A percentile compares a stretch with the other conserved stretches of the same genome.
Evolutionary conservation across 2,888 invertebrate species (phyloP).

Genomic region (Antheraea assamensis): DNA sequence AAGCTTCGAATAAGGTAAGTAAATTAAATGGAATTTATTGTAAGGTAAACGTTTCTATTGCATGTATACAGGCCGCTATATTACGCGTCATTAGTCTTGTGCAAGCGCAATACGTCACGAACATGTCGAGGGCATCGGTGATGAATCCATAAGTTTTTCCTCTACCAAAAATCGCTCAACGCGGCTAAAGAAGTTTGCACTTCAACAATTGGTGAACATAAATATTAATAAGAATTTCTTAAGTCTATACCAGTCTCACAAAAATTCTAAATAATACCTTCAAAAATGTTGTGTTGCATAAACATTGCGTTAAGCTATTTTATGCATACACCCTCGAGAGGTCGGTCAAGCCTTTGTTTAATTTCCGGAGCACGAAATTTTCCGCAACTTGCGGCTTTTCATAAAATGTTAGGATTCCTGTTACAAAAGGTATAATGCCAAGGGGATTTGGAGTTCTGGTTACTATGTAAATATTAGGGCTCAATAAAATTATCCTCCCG

Average conservation of each 20-base stretch:
- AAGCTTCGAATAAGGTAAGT: too few relatives aligned
- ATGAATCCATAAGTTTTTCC: too few relatives aligned
- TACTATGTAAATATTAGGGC: constrained; percentile 20
- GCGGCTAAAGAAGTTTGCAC: too few relatives aligned
- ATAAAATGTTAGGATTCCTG: constrained; percentile 23
- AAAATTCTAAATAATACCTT: background rate
- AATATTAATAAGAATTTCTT: too few relatives aligned
- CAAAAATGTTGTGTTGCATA: constrained; percentile 10
- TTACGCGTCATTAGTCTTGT: too few relatives aligned
- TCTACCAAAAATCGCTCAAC: too few relatives aligned
- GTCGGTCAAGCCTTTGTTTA: constrained; percentile 57
- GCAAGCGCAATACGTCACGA: too few relatives aligned
- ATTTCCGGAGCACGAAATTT: constrained; percentile 54
- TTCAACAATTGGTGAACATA: too few relatives aligned
- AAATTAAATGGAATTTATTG: too few relatives aligned
- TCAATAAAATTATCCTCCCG: background rate
- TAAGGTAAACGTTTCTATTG: too few relatives aligned
- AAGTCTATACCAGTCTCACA: background rate
- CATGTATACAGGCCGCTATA: too few relatives aligned
- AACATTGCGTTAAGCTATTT: constrained; percentile 1
- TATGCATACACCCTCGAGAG: constrained; percentile 27
- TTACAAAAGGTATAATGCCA: constrained; percentile 18
- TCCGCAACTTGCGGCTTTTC: constrained; percentile 30
- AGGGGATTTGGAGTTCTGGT: constrained; percentile 20
- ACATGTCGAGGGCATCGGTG: too few relatives aligned